Evolutionary conservation across 2,797 vertebrate species (phyloP), one percentile per base, ranked within the genome.

Genomic region (Sebastiscus tertius): DNA sequence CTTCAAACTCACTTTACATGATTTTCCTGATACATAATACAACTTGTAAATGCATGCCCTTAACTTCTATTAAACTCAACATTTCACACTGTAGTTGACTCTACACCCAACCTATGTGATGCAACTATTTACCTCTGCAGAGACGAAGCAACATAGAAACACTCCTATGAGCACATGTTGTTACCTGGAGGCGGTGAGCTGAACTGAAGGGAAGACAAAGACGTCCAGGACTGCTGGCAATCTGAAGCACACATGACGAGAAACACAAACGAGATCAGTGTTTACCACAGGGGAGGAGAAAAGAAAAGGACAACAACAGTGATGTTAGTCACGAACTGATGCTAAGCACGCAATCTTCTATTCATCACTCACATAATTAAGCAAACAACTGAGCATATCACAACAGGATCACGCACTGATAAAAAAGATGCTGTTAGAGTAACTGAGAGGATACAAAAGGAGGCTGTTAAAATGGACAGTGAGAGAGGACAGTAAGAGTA

Each of bases 111-210:
- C 4, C 70, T 3, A 62, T 42, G 26, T 24, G 33, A 63, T 56
- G 31, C 46, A 63, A 26, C 27, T 39, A 49, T 69, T 69, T 29
- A 36, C 36, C 20, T 29, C 22, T 63, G 14, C 12, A 75, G 8
- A 42, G 6, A 49, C n/a, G 58, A 34, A 64, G 8, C 58, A 67
- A 70, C 27, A 42, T 22, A 22, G 22, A 59, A 29, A 75, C 36
- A 36, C 9, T 52, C 4, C 27, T 8, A 39, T 27, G 6, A 55
- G 75, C 34, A 49, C 18, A 20, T 39, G 22, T 26, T 0, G 63
- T 95, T 95, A 97, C 97, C 97, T 96, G 95, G 89, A 89, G 91
- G 82, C 11, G 94, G 89, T 46, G 91, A 90, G 6, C 81, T 95
- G 92, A 94, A 93, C 72, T 96, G 95, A 74, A 96, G 85, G 61